phyloP scores from a whole-genome alignment of 2,797 vertebrate species.

The Lophius americanus region DNA sequence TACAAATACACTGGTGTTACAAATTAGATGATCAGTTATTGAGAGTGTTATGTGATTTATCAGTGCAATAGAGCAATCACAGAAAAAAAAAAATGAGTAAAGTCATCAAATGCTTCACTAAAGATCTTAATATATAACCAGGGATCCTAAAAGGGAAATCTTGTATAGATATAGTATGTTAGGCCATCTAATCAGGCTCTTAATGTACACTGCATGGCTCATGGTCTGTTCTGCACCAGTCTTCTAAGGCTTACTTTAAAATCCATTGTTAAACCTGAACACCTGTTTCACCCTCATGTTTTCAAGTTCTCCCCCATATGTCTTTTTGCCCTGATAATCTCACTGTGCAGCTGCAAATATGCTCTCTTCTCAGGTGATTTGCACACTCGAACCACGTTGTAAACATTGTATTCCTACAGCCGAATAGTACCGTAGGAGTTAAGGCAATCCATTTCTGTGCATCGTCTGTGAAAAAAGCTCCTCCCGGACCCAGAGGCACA shows the following conservation, averaged over 20 bases:
- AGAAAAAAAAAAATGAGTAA: slow-evolving; percentile 55
- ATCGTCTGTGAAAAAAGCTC: slow-evolving; percentile 76
- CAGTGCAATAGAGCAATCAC: slow-evolving; percentile 82
- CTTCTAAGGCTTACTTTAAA: slow-evolving; percentile 71
- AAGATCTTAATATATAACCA: slow-evolving; percentile 80
- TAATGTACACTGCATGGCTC: slow-evolving; percentile 71
- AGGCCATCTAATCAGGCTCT: slow-evolving; percentile 63
- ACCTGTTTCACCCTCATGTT: slow-evolving; percentile 49
- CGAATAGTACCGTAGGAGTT: slow-evolving; percentile 74
- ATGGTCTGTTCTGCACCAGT: slow-evolving; percentile 85
- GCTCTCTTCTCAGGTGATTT: slow-evolving; percentile 53
- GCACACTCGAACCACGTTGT: slow-evolving; percentile 60
- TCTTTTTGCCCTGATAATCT: slow-evolving; percentile 37
- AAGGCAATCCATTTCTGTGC: slow-evolving; percentile 84
- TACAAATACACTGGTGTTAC: slow-evolving; percentile 50
- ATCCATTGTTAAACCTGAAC: slow-evolving; percentile 53
- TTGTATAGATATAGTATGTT: slow-evolving; percentile 71
- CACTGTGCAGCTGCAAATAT: slow-evolving; percentile 48
- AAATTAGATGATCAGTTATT: slow-evolving; percentile 50
- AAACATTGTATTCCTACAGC: slow-evolving; percentile 74
- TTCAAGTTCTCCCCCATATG: slow-evolving; percentile 59
- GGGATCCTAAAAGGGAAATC: slow-evolving; percentile 81
- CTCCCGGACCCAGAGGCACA: slow-evolving; percentile 68
- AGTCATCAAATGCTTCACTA: slow-evolving; percentile 64
- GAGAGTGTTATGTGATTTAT: slow-evolving; percentile 49